Conservation (phyloP, 2,797 vertebrate species). For the Poliocrania exsul region DNA sequence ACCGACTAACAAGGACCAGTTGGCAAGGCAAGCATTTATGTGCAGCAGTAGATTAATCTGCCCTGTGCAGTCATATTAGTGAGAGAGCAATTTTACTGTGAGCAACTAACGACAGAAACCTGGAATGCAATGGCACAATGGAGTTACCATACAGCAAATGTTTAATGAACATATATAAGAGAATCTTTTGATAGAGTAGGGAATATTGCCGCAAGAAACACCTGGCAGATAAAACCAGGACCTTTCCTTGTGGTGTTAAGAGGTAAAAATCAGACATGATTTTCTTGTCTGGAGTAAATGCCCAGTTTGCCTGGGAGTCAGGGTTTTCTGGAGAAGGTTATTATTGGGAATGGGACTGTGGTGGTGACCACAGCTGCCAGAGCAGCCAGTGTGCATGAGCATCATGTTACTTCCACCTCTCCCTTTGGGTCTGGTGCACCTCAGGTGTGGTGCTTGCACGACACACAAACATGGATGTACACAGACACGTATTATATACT, state of each 20-base stretch:
- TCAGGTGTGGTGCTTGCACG: accelerated
- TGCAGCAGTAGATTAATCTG: constrained; percentile 47
- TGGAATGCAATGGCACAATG: neutral
- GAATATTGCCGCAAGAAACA: neutral
- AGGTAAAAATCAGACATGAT: neutral
- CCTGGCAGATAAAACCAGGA: neutral
- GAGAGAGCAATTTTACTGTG: neutral
- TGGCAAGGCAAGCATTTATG: constrained; percentile 53
- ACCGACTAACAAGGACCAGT: constrained; percentile 60
- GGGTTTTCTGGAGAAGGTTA: neutral
- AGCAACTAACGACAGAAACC: neutral
- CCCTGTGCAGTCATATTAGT: neutral
- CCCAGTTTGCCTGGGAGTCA: neutral
- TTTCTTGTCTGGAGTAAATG: neutral
- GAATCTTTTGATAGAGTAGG: neutral
- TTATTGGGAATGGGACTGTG: neutral
- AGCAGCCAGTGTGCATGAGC: accelerated
- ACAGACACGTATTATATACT: neutral
- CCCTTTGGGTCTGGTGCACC: neutral
- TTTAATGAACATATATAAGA: neutral
- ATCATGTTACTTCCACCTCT: neutral
- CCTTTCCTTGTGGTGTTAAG: neutral
- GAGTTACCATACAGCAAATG: neutral
- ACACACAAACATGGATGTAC: neutral
- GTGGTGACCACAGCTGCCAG: neutral